phyloP scores from a whole-genome alignment of 2,797 vertebrate species.

The Hydrocynus forskahlii region DNA sequence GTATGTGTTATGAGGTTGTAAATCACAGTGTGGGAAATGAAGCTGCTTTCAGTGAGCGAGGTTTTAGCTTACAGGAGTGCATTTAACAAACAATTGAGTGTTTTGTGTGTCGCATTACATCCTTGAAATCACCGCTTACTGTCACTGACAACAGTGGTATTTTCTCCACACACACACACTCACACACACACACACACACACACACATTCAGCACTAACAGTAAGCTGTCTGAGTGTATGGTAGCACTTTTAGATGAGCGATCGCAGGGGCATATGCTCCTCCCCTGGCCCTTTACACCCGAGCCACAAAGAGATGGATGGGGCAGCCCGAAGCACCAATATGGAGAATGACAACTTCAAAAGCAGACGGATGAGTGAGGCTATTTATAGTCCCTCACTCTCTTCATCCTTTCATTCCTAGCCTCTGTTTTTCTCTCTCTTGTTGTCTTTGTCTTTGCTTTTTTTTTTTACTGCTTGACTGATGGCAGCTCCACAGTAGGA shows the following conservation, averaged over 20 bases:
- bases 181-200: neutral
- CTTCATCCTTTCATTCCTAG: slow-evolving; percentile 25
- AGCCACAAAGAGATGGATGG: slow-evolving; percentile 62
- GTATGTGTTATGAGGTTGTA: too few species aligned
- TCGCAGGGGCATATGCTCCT: slow-evolving; percentile 25
- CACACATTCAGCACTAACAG: slow-evolving; percentile 1
- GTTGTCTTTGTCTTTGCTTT: slow-evolving; percentile 21
- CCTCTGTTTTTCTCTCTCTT: slow-evolving; percentile 26
- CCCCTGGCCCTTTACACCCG: slow-evolving; percentile 27
- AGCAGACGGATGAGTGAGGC: slow-evolving; percentile 63
- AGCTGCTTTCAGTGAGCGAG: too few species aligned
- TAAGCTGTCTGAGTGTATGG: slow-evolving; percentile 30
- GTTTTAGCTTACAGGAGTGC: too few species aligned
- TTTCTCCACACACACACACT: neutral
- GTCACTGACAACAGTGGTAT: too few species aligned
- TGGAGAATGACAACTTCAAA: slow-evolving; percentile 66
- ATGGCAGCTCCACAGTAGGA: slow-evolving; percentile 36
- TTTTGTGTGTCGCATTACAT: too few species aligned
- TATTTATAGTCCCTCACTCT: slow-evolving; percentile 52
- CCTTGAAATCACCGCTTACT: too few species aligned
- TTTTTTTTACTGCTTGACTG: slow-evolving; percentile 42
- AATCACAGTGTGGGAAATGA: too few species aligned
- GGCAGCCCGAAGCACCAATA: slow-evolving; percentile 54
- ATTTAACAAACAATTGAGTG: too few species aligned
- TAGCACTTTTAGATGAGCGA: slow-evolving; percentile 5